These are phyloP conservation scores for Cochlearius cochlearius DNA, from an alignment of 2,113 vertebrate species.

Conservation along the genomic window DNA sequence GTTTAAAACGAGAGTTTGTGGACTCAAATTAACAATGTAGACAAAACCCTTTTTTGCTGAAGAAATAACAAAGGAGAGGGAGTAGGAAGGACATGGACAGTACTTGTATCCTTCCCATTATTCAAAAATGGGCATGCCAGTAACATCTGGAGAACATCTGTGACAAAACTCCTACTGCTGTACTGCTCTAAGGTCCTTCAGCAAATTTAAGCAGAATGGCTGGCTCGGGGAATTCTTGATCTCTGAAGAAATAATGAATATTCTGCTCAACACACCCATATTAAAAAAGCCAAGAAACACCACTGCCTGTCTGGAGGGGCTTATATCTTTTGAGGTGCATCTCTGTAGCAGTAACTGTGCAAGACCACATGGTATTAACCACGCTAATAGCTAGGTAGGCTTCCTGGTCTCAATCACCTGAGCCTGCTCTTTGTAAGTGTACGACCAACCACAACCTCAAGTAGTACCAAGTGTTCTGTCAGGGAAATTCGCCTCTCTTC, in stretches of 20 bases:
- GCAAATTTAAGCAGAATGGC: not conserved
- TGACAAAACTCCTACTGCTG: not conserved
- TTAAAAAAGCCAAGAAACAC: not conserved
- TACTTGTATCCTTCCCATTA: not conserved
- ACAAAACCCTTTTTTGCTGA: not conserved
- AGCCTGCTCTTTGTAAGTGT: not conserved
- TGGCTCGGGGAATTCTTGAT: not conserved
- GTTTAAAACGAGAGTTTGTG: not conserved
- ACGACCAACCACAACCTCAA: not conserved
- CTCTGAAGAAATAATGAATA: not conserved
- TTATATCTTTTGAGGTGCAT: not conserved
- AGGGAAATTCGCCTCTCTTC: not conserved
- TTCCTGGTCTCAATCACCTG: not conserved
- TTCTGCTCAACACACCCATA: not conserved
- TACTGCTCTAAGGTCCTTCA: not conserved
- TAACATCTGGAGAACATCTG: not conserved
- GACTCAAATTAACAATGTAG: not conserved
- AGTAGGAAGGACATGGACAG: not conserved
- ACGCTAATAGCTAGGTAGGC: not conserved
- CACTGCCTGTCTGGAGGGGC: not conserved
- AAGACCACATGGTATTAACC: not conserved
- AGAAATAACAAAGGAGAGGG: not conserved
- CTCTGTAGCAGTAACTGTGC: not conserved
- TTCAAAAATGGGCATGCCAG: not conserved
- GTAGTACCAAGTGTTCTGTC: not conserved